Conservation (phyloP, 1,140 invertebrate species). For the Trachelipus rathkii region DNA sequence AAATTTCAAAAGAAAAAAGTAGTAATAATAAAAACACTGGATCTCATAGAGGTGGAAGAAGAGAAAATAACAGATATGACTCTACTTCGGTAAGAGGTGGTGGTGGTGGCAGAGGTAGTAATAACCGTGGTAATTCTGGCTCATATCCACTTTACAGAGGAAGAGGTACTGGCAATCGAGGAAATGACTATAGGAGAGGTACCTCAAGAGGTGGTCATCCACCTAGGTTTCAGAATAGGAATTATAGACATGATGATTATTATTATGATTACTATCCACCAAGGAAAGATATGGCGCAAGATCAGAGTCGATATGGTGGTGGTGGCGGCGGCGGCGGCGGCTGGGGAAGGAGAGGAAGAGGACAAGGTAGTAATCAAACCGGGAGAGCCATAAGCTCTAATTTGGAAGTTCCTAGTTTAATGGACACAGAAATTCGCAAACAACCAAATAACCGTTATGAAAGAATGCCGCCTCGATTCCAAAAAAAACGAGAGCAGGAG, state of each 20-base stretch:
- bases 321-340: slow-evolving; percentile 46
- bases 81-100: background rate
- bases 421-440: slow-evolving; percentile 29
- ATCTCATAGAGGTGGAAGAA: slow-evolving; percentile 33
- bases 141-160: background rate
- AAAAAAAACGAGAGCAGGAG: slow-evolving; percentile 35
- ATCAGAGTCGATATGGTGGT: slow-evolving; percentile 34
- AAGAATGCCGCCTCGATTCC: slow-evolving; percentile 40
- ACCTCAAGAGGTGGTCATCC: slow-evolving; percentile 34
- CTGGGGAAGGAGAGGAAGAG: slow-evolving; percentile 46
- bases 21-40: slow-evolving; percentile 6
- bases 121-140: background rate
- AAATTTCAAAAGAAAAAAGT: background rate
- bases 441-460: slow-evolving; percentile 39
- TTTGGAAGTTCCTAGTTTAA: slow-evolving; percentile 9
- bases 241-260: slow-evolving; percentile 30
- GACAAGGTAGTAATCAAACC: slow-evolving; percentile 38
- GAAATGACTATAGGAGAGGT: slow-evolving; percentile 27
- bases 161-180: slow-evolving; percentile 23
- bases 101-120: background rate
- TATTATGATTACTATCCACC: slow-evolving; percentile 35
- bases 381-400: slow-evolving; percentile 22
- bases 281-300: slow-evolving; percentile 37
- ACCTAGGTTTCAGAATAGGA: slow-evolving; percentile 35
- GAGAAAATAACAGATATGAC: background rate